A percentile compares a stretch with the other conserved stretches of the same genome.
Evolutionary conservation across 2,888 invertebrate genomes (phyloP).

Genomic region (Rapana venosa): DNA sequence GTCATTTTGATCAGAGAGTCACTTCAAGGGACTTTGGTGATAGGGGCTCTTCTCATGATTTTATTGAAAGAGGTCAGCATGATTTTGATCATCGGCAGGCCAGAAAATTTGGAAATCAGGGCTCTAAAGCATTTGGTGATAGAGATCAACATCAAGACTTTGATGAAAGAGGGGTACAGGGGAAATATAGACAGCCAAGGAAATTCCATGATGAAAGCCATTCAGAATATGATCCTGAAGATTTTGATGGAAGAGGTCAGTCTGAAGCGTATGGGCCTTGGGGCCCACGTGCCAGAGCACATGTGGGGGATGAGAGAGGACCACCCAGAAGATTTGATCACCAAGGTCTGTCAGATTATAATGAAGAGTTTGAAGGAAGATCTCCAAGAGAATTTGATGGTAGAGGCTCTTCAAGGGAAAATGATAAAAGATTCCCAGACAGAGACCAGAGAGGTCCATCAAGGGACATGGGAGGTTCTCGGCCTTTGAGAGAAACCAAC

Average conservation of each 20-base stretch:
- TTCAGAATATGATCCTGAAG: neutral
- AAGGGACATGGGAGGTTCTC: neutral
- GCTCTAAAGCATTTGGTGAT: conserved; percentile 42
- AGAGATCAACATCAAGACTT: conserved; percentile 36
- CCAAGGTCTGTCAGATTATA: neutral
- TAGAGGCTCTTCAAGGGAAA: conserved; percentile 42
- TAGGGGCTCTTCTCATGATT: conserved; percentile 42
- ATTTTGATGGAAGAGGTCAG: conserved; percentile 17
- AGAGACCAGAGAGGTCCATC: conserved; percentile 25
- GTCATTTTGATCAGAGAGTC: conserved; percentile 27
- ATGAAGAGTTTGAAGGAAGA: neutral
- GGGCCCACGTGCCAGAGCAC: conserved; percentile 12
- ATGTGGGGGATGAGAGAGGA: neutral
- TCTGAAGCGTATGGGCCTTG: conserved; percentile 29
- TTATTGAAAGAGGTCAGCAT: conserved; percentile 39
- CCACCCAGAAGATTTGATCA: conserved; percentile 18
- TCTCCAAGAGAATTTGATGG: conserved; percentile 39
- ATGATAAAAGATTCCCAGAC: neutral
- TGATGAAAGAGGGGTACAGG: conserved; percentile 33
- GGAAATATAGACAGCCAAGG: neutral
- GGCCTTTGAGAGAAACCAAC: conserved; percentile 31
- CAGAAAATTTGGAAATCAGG: conserved; percentile 42
- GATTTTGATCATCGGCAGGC: conserved; percentile 43
- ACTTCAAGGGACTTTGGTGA: conserved; percentile 44
- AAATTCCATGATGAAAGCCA: neutral